Conservation (phyloP, 1,140 invertebrate genomes). For the Macrotrachela quadricornifera region DNA sequence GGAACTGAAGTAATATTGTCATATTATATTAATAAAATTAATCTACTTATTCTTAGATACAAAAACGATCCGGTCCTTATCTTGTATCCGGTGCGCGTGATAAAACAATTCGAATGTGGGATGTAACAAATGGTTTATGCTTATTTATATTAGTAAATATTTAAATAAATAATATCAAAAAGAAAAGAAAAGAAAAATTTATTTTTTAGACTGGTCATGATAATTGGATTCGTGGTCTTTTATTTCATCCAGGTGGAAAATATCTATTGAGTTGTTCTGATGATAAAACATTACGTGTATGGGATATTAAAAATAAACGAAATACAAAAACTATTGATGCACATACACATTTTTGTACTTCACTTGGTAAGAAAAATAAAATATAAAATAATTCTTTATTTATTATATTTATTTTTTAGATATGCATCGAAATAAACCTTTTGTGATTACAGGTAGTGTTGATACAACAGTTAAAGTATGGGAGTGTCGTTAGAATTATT, state of each 20-base stretch:
- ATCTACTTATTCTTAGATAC: too few relatives aligned
- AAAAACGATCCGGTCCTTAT: conserved; percentile 48
- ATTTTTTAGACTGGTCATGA: conserved; percentile 50
- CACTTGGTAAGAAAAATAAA: conserved; percentile 22
- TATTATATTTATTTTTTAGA: conserved; percentile 38
- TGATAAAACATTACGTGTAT: conserved; percentile 86
- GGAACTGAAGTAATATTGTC: too few relatives aligned
- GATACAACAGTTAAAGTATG: conserved; percentile 95
- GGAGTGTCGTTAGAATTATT: conserved; percentile 70
- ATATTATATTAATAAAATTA: too few relatives aligned
- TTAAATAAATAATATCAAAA: too few relatives aligned
- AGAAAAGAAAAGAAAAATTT: too few relatives aligned
- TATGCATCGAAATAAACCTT: conserved; percentile 85
- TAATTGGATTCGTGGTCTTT: conserved; percentile 86
- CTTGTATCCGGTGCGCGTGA: conserved; percentile 83
- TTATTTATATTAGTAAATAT: conserved; percentile 52
- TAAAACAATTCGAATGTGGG: conserved; percentile 90
- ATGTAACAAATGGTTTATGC: conserved; percentile 74
- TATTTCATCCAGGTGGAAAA: conserved; percentile 89
- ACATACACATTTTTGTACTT: conserved; percentile 92
- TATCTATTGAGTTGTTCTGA: conserved; percentile 83
- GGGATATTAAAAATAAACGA: conserved; percentile 82
- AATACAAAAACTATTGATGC: conserved; percentile 79
- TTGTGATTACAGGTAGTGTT: conserved; percentile 84
- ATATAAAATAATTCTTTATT: too few relatives aligned